Evolutionary conservation across 2,113 vertebrate species (phyloP).

Genomic region (Megaceryle maxima): DNA sequence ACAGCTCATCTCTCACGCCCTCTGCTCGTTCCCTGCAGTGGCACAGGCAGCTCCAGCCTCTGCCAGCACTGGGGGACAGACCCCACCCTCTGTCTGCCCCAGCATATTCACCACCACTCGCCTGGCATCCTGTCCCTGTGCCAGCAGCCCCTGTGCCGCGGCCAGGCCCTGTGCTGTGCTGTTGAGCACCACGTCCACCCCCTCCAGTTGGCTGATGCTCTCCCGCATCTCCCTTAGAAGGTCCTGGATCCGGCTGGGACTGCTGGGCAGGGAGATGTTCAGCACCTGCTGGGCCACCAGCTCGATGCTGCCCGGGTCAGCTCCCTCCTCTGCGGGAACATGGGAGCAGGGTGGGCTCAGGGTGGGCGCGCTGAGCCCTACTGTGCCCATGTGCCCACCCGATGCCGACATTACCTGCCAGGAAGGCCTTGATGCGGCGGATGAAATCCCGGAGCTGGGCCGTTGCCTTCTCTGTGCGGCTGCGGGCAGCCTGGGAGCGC

Average conservation of each 20-base stretch:
- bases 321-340: slow-evolving; percentile 81
- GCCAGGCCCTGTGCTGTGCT: slow-evolving; percentile 70
- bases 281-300: slow-evolving; percentile 82
- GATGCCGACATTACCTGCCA: slow-evolving; percentile 69
- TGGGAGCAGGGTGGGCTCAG: background rate
- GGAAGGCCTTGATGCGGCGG: slow-evolving; percentile 83
- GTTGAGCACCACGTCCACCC: slow-evolving; percentile 75
- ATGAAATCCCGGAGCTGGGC: slow-evolving; percentile 82
- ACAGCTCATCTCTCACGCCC: slow-evolving; percentile 58
- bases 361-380: accelerated
- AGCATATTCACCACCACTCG: background rate
- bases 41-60: background rate
- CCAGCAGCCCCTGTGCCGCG: slow-evolving; percentile 72
- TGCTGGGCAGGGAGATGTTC: slow-evolving; percentile 80
- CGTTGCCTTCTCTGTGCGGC: slow-evolving; percentile 73
- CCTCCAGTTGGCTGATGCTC: slow-evolving; percentile 73
- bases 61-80: background rate
- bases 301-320: slow-evolving; percentile 85
- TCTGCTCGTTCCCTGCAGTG: slow-evolving; percentile 71
- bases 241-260: slow-evolving; percentile 55
- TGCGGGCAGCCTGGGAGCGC: slow-evolving; percentile 74
- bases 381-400: background rate
- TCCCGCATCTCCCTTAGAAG: slow-evolving; percentile 77
- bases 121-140: slow-evolving; percentile 76
- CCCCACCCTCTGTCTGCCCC: too few relatives aligned